A percentile compares a stretch with the other conserved stretches of the same genome.
phyloP scores from a whole-genome alignment of 2,113 vertebrate genomes.

The Leucopsar rothschildi region DNA sequence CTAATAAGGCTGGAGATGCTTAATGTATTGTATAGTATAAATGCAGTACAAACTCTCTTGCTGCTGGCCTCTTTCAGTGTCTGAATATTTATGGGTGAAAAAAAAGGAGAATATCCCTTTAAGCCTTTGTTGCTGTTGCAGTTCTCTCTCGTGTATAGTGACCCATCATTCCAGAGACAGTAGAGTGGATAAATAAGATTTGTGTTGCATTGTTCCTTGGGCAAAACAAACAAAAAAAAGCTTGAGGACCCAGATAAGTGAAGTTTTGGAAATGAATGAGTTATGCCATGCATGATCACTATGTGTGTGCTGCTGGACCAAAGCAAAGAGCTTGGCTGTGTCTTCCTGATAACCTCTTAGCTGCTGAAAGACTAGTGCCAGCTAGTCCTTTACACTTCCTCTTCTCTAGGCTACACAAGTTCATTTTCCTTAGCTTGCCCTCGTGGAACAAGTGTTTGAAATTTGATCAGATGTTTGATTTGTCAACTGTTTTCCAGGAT shows the following conservation, averaged over 20 bases:
- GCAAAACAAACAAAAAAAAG: background rate
- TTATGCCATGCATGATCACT: background rate
- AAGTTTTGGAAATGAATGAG: background rate
- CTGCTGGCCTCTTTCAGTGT: background rate
- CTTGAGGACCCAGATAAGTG: background rate
- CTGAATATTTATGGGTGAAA: background rate
- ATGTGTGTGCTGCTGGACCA: background rate
- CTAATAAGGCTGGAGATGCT: background rate
- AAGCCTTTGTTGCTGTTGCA: background rate
- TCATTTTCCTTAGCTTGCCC: background rate
- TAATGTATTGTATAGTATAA: background rate
- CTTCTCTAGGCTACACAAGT: background rate
- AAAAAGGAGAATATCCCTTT: background rate
- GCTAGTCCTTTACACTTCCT: background rate
- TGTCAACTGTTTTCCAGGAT: background rate
- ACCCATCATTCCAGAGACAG: background rate
- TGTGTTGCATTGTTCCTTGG: background rate
- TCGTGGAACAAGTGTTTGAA: background rate
- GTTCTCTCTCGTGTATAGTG: background rate
- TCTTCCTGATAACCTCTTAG: background rate
- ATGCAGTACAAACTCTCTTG: background rate
- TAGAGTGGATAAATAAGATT: background rate
- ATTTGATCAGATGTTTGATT: background rate
- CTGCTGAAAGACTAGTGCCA: background rate
- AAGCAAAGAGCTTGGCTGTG: background rate